phyloP scores from a whole-genome alignment of 2,888 invertebrate genomes.

The Tuta absoluta region DNA sequence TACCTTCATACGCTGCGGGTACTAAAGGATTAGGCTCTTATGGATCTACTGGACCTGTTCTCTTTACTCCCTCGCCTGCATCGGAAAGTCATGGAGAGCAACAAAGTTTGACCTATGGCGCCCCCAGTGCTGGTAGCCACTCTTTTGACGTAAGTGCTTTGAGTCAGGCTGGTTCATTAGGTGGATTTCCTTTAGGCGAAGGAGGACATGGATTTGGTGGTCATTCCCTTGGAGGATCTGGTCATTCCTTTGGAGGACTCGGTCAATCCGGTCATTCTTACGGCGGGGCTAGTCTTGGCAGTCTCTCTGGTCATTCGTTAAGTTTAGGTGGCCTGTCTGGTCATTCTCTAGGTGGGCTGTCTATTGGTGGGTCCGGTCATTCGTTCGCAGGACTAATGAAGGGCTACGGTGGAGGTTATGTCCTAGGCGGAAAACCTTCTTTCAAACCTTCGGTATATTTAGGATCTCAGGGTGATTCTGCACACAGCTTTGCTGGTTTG shows the following conservation, averaged over 20 bases:
- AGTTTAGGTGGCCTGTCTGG: slow-evolving; percentile 37
- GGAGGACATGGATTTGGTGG: slow-evolving; percentile 40
- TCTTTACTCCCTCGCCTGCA: slow-evolving; percentile 64
- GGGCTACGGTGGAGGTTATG: slow-evolving; percentile 50
- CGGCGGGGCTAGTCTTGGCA: slow-evolving; percentile 40
- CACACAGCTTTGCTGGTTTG: slow-evolving; percentile 55
- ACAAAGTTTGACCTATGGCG: slow-evolving; percentile 48
- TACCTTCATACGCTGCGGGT: slow-evolving; percentile 66
- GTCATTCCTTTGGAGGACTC: slow-evolving; percentile 31
- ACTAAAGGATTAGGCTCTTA: slow-evolving; percentile 73
- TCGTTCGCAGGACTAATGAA: slow-evolving; percentile 28
- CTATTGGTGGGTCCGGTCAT: slow-evolving; percentile 36
- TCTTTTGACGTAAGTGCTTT: slow-evolving; percentile 43
- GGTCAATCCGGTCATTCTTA: slow-evolving; percentile 32
- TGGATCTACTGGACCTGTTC: slow-evolving; percentile 68
- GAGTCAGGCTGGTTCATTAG: slow-evolving; percentile 41
- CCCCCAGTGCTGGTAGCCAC: slow-evolving; percentile 52
- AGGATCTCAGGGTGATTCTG: slow-evolving; percentile 64
- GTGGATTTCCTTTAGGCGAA: slow-evolving; percentile 43
- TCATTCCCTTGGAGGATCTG: slow-evolving; percentile 37
- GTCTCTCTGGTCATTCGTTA: slow-evolving; percentile 31
- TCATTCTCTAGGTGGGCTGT: slow-evolving; percentile 36
- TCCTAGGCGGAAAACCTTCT: slow-evolving; percentile 58
- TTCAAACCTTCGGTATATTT: slow-evolving; percentile 75
- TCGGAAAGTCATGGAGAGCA: slow-evolving; percentile 52